Evolutionary conservation across 1,140 invertebrate species (phyloP), one percentile per base, ranked within the genome.

Genomic region (Scylla paramamosain): DNA sequence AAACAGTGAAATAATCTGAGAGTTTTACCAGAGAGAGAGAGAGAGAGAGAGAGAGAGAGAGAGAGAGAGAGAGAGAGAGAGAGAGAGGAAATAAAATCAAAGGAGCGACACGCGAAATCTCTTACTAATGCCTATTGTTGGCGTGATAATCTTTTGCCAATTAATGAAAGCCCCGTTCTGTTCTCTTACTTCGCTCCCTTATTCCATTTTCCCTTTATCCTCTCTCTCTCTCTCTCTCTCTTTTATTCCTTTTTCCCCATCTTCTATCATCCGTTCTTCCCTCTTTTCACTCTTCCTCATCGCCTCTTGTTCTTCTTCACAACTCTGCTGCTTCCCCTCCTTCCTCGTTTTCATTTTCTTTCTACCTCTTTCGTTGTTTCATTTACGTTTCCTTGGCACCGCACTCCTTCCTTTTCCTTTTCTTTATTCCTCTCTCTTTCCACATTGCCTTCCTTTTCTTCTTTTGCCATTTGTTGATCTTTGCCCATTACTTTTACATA

Each of bases 11-110:
- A 39, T 39, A 39, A 2, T 39, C 6, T 1, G 39, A 39, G 39
- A 2, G 39, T 39, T 39, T 39, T 39, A 39, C 39, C 39, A 77
- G 25, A 77, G 67, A 77, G 67, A 77, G 67, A 77, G 25, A 77
- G 67, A 77, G 67, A 77, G 67, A 77, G 67, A 77, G 67, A 77
- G 67, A 77, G 67, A 77, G 67, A 67, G 59, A 67, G 59, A 67
- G 59, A 67, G 59, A 67, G 59, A 67, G 59, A 67, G 59, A 67
- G 59, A 67, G 59, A 67, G 59, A 67, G 20, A 14, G 59, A 67
- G 59, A 67, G 59, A 67, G 59, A 67, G 59, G 20, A 25, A 10
- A 25, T 10, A 16, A 25, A n/a, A 77, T 20, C 67, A 77, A 77
- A 77, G 67, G 25, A 77, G 67, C 4, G 20, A 77, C 20, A 77